Evolutionary conservation across 1,140 invertebrate genomes (phyloP), one percentile per base, ranked within the genome.

Genomic region (Heliconius hewitsoni): DNA sequence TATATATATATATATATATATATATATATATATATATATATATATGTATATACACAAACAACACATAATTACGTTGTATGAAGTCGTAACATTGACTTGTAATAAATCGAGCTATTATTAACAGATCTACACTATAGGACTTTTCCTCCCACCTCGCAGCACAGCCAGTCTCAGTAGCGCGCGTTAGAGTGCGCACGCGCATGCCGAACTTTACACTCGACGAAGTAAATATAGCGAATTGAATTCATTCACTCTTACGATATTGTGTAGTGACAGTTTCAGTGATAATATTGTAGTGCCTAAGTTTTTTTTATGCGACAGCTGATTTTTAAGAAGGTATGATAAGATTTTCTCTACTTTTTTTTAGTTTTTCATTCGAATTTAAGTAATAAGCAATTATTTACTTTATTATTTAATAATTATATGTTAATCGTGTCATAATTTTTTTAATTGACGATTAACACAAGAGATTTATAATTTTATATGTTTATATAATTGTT

Each of bases 111-210:
- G 42, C 66, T 71, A 72, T 74, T 77, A 77, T 77, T 77, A 77
- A 76, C 71, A 30, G 55, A 52, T 87, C 88, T 87, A 76, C 71
- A 42, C 71, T 39, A 9, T 37, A 18, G 71, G 11, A 86, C 86
- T 88, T 86, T 80, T 77, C 39, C 80, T 84, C 81, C 83, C 83
- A 84, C 83, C 75, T 82, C 42, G 66, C 71, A 80, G 88, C 90
- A 93, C 88, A 90, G 91, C 88, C 86, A 73, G 79, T 83, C 82
- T 88, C 87, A 91, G 89, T 91, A 81, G 87, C 87, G 88, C 88
- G 87, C 86, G 89, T 83, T 84, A 81, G 30, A 75, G 84, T 74
- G 83, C 90, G 90, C 83, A 83, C 83, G 87, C 89, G 87, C 91
- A 82, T 60, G 82, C 73, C 74, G 71, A 66, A 57, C 27, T 66